Evolutionary conservation across 2,888 invertebrate genomes (phyloP).

Genomic region (Dicycla oo): DNA sequence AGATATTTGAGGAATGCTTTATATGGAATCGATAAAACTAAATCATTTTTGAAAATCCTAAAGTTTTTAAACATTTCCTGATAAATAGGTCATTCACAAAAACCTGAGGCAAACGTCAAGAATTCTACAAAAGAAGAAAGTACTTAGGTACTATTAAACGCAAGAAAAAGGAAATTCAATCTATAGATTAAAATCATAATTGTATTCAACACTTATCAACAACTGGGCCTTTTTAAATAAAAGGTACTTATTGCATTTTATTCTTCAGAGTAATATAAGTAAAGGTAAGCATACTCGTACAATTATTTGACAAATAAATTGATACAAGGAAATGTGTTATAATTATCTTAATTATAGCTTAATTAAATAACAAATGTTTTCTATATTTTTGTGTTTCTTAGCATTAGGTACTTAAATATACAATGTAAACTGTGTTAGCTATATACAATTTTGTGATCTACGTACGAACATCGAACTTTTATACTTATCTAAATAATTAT

Average conservation of each 20-base stretch:
- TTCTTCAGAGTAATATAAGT: background rate
- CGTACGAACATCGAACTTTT: constrained; percentile 71
- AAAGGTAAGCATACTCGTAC: too few relatives aligned
- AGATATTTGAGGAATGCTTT: constrained; percentile 28
- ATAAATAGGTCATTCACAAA: background rate
- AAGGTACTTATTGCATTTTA: background rate
- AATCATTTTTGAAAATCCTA: background rate
- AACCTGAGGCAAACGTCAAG: background rate
- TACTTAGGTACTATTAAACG: too few relatives aligned
- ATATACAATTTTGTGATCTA: constrained; percentile 72
- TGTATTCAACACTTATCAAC: background rate
- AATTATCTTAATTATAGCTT: constrained; percentile 32
- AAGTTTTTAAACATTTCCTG: too few relatives aligned
- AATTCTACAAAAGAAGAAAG: background rate
- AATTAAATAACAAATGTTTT: constrained; percentile 55
- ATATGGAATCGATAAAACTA: background rate
- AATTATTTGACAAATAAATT: constrained; percentile 10
- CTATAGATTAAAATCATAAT: background rate
- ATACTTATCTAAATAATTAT: constrained; percentile 35
- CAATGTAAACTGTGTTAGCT: constrained; percentile 54
- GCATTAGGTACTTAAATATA: constrained; percentile 43
- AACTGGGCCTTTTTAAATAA: background rate
- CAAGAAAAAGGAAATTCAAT: background rate
- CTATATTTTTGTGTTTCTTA: constrained; percentile 51
- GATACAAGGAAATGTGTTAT: constrained; percentile 1